phyloP scores from a whole-genome alignment of 2,797 vertebrate genomes.

The Myioborus miniatus region DNA sequence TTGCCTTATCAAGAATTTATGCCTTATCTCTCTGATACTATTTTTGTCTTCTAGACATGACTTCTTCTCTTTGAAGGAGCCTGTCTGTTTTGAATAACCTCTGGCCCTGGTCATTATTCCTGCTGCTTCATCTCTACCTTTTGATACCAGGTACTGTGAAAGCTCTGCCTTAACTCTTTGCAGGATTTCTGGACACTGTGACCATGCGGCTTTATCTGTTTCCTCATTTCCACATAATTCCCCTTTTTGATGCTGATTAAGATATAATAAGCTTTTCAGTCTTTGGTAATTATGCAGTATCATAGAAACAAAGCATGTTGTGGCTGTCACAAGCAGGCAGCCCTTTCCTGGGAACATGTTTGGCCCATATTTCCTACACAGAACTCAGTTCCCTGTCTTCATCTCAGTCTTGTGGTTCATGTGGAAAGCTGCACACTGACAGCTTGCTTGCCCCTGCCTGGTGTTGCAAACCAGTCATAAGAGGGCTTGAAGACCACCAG shows the following conservation, averaged over 20 bases:
- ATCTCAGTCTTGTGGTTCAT: fast-evolving
- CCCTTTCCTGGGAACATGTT: background rate
- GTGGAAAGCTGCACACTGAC: background rate
- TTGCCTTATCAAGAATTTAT: background rate
- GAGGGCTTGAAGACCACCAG: background rate
- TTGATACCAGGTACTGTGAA: background rate
- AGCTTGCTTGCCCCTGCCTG: background rate
- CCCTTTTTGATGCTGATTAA: background rate
- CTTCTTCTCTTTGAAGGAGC: background rate
- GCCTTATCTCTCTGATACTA: background rate
- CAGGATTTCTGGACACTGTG: background rate
- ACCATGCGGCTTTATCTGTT: background rate
- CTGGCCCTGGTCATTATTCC: background rate
- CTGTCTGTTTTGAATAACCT: background rate
- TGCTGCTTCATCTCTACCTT: background rate
- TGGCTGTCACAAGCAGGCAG: background rate
- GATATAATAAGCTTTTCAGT: background rate
- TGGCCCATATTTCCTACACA: background rate
- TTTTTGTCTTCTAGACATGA: background rate
- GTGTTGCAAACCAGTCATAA: background rate
- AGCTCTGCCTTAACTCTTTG: background rate
- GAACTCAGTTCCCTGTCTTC: background rate
- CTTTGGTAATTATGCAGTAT: background rate
- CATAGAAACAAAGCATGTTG: background rate
- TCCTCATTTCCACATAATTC: background rate